Evolutionary conservation across 2,113 vertebrate genomes (phyloP).

Genomic region (Austrofundulus limnaeus): DNA sequence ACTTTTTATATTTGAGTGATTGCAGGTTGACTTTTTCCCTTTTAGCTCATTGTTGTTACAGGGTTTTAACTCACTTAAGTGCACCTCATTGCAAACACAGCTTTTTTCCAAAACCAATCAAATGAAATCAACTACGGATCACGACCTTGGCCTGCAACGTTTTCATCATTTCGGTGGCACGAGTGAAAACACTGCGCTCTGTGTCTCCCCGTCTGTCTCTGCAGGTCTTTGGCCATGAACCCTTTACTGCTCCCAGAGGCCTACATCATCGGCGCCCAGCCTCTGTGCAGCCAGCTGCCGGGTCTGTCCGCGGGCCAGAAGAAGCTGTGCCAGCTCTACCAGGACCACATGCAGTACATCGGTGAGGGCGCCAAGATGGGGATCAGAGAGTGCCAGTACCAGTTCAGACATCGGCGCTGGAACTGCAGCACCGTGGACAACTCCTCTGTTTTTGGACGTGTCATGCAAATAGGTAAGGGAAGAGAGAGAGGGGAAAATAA

Average conservation of each 20-base stretch:
- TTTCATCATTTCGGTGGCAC: slow-evolving; percentile 2
- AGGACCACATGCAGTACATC: slow-evolving; percentile 98
- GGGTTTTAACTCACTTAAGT: slow-evolving; percentile 1
- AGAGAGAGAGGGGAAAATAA: too few relatives aligned
- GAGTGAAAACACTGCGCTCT: slow-evolving; percentile 41
- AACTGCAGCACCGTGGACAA: slow-evolving; percentile 99
- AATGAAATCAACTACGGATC: slow-evolving; percentile 28
- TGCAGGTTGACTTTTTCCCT: too few relatives aligned
- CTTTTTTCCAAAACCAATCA: slow-evolving; percentile 25
- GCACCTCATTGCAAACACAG: slow-evolving; percentile 12
- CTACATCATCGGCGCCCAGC: slow-evolving; percentile 99
- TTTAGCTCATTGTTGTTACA: not conserved
- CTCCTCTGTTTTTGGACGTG: slow-evolving; percentile 91
- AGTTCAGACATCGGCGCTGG: slow-evolving; percentile 95
- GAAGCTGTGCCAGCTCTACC: slow-evolving; percentile 97
- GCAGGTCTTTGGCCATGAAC: slow-evolving; percentile 95
- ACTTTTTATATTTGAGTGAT: too few relatives aligned
- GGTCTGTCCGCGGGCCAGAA: slow-evolving; percentile 95
- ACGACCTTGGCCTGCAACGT: slow-evolving; percentile 12
- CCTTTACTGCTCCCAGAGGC: slow-evolving; percentile 95
- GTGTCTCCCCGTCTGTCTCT: slow-evolving; percentile 10
- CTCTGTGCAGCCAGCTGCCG: slow-evolving; percentile 94
- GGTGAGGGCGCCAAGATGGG: slow-evolving; percentile 95
- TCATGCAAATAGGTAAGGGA: slow-evolving; percentile 96
- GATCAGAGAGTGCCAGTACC: slow-evolving; percentile 96